Base-by-base conservation (phyloP, 2,113 vertebrate species). In the Myodes glareolus region DNA sequence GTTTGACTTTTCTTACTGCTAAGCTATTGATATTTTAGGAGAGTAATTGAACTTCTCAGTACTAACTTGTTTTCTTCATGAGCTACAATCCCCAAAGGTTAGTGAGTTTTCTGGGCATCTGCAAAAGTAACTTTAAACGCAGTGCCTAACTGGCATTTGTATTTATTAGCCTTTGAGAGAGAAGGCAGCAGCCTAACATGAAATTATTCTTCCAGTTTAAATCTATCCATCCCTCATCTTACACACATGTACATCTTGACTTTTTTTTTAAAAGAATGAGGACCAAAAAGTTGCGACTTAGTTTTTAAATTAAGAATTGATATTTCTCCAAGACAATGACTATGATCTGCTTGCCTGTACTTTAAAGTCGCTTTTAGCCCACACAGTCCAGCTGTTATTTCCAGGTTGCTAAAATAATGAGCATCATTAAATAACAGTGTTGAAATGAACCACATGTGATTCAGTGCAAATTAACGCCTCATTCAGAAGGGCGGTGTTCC, bases 1-100 rank as follows among this genome's bases (percentile, higher is more conserved):
- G 98, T 98, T 99, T 97, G 96, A 75, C 96, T 98, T 98, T 98
- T 98, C 97, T 98, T 99, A 98, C 98, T 97, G 97, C 98, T 98
- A 98, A 98, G 98, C 98, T 98, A 98, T 98, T 99, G 98, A 98
- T 98, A 98, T 98, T 98, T 98, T 97, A 98, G 96, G 95, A 98
- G 98, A 98, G 96, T 98, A 98, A 98, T 96, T 99, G 98, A 98
- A 98, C 98, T 98, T 98, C 98, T 97, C 94, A 94, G 97, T 91
- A 97, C 97, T 96, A 96, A 97, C 98, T 98, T 98, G 97, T 98
- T 98, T 98, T 98, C 98, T 98, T 96, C 89, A 1, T 98, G 97
- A 99, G 97, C 98, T 98, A 96, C 97, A 97, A 97, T 98, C 98
- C 98, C 98, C n/a, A 77, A 98, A 98, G 98, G 98, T 96, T 97